Base-by-base conservation (phyloP, 2,797 vertebrate genomes). In the Morus bassanus region DNA sequence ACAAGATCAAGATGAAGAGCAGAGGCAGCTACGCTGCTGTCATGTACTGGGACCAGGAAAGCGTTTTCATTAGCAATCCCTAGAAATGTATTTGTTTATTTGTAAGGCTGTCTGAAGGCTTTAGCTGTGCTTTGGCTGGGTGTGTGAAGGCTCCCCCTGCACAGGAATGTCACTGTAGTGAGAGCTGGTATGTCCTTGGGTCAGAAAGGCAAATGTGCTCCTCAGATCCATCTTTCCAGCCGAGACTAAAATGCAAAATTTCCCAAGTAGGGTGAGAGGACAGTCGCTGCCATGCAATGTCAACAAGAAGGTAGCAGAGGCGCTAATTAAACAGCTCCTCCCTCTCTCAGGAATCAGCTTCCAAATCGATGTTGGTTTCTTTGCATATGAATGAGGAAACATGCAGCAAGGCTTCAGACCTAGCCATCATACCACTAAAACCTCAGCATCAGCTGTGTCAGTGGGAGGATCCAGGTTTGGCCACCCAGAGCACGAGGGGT, bases 1-100 rank as follows among this genome's bases (percentile, higher is more conserved):
- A 46, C 12, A 63, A 89, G 84, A 33, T 61, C 50, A 64, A 67
- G 87, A 70, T 41, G 86, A 82, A 69, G 79, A 67, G 77, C 92
- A 87, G 88, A 64, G 79, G 70, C 78, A 86, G 72, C 64, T 60
- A 2, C 0, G 1, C 33, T 37, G 68, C 83, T 76, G 86, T 83
- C 72, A 8, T 6, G 22, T 0, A 0, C 76, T 76, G 76, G 76
- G 46, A 41, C 76, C 67, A 76, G 43, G 70, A 17, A 61, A 61
- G 61, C 48, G 24, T 95, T 93, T 96, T 81, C 91, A 63, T 84
- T 84, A 88, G 79, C 1, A 6, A 74, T 81, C 79, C 91, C 79
- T 90, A 73, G 87, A 92, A 96, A 85, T 51, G 24, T 0, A 2
- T 73, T 89, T 93, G 89, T 94, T 96, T 95, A 78, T 93, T 92